A percentile compares a stretch with the other conserved stretches of the same genome.
These are phyloP conservation scores for Apis cerana DNA, from an alignment of 1,140 invertebrate species.

Conservation along the genomic window DNA sequence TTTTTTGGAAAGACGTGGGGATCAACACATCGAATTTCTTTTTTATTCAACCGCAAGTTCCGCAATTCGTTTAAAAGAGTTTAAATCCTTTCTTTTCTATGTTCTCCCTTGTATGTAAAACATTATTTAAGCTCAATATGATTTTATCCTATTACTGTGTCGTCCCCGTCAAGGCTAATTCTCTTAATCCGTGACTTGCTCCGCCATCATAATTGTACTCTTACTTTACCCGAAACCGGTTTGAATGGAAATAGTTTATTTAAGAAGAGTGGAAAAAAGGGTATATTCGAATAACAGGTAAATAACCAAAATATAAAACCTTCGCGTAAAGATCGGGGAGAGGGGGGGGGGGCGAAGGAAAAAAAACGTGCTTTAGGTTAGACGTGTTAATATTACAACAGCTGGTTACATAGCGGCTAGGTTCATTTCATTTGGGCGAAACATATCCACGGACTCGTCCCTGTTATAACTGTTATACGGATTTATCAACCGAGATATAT, in stretches of 20 bases:
- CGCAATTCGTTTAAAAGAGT: neutral
- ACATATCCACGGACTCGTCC: neutral
- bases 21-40: neutral
- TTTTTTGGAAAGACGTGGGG: neutral
- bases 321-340: neutral
- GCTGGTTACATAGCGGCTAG: slow-evolving; percentile 32
- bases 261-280: neutral
- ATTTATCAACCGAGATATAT: too few relatives aligned
- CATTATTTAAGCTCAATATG: slow-evolving; percentile 14
- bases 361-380: slow-evolving; percentile 22
- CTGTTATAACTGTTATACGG: too few relatives aligned
- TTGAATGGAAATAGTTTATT: neutral
- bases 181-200: neutral
- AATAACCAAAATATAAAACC: neutral
- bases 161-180: neutral
- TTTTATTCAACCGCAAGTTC: slow-evolving; percentile 2
- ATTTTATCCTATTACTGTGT: neutral
- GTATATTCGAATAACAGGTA: slow-evolving; percentile 18
- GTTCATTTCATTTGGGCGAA: slow-evolving; percentile 47
- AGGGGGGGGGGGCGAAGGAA: too few relatives aligned
- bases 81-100: neutral
- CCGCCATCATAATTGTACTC: neutral
- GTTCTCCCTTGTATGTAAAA: neutral
- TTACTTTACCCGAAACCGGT: too few relatives aligned
- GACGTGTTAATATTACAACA: slow-evolving; percentile 4